Evolutionary conservation across 1,140 invertebrate genomes (phyloP).

Genomic region (Bombyx mandarina): DNA sequence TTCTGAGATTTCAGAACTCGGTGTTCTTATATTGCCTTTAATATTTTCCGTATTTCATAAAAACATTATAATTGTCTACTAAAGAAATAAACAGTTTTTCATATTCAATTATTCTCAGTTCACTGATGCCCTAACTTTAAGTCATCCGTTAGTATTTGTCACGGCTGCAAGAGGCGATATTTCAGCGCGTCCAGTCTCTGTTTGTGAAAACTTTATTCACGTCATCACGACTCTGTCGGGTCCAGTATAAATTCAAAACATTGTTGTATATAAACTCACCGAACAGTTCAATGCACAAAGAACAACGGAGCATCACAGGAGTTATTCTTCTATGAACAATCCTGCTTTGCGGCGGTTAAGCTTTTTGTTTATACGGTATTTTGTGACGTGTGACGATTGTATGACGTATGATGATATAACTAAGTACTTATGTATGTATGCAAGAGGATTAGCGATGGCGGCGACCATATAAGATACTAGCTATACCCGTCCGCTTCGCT

Average conservation of each 20-base stretch:
- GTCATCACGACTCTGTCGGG: slow-evolving; percentile 33
- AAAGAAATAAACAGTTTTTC: no score
- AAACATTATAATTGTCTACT: no score
- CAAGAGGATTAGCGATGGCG: background rate
- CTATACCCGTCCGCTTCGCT: no score
- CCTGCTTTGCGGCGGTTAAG: slow-evolving; percentile 9
- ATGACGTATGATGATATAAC: background rate
- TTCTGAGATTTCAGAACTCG: no score
- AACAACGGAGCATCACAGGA: slow-evolving; percentile 1
- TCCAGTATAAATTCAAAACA: slow-evolving; percentile 17
- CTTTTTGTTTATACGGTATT: slow-evolving; percentile 8
- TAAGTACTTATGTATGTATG: no score
- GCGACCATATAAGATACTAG: background rate
- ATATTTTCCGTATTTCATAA: no score
- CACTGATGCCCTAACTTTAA: background rate
- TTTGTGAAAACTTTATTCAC: slow-evolving; percentile 50
- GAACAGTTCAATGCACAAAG: slow-evolving; percentile 6
- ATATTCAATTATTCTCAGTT: no score
- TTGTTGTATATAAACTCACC: slow-evolving; percentile 18
- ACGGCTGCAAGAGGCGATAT: slow-evolving; percentile 52
- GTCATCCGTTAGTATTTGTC: slow-evolving; percentile 12
- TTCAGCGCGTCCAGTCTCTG: slow-evolving; percentile 29
- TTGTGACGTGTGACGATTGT: background rate
- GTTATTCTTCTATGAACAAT: background rate
- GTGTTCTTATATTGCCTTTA: no score